Evolutionary conservation across 2,888 invertebrate species (phyloP), one percentile per base, ranked within the genome.

Genomic region (Pandemis cinnamomeana): DNA sequence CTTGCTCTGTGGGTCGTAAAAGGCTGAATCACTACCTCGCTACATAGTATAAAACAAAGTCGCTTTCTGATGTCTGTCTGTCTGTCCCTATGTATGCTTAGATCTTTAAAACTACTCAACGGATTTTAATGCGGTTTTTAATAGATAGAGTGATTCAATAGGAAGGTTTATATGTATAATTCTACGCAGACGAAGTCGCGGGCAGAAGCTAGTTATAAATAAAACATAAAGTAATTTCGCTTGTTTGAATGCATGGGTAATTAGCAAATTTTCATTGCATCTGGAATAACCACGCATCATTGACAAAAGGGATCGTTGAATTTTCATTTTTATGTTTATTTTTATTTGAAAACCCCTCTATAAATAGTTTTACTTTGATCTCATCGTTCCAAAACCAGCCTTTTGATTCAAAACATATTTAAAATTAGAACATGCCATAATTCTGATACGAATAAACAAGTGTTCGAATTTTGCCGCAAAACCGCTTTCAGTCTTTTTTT

Each of bases 401-500:
- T 27, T 27, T 58, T 11, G 5, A 27, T 58, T 58, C 10, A 27
- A 58, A 11, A 58, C 3, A 11, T 27, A 10, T 58, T 58, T 58
- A 27, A 27, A 58, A 58, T 27, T 58, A 20, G 58, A 58, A 55
- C 15, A 46, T 11, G 46, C 46, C 46, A 7, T 20, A 55, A 27
- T 58, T 58, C 58, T 10, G 27, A 58, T 58, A 27, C 27, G 58
- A 58, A 7, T 10, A 36, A 36, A 36, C 27, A 36, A 36, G 3
- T 36, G 27, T 61, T 61, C 58, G 41, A 41, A 60, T 36, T 10
- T 58, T 41, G 5, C 41, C 61, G 36, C 61, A n/a, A n/a, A 41
- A n/a, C n/a, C 20, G 44, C 42, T 63, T 63, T 44, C 63, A 63
- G 63, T 44, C 41, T 41, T 44, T 42, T 15, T 44, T 42, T 44